A percentile compares a stretch with the other conserved stretches of the same genome.
Conservation (phyloP, 2,888 invertebrate species). For the Diadromus collaris region DNA sequence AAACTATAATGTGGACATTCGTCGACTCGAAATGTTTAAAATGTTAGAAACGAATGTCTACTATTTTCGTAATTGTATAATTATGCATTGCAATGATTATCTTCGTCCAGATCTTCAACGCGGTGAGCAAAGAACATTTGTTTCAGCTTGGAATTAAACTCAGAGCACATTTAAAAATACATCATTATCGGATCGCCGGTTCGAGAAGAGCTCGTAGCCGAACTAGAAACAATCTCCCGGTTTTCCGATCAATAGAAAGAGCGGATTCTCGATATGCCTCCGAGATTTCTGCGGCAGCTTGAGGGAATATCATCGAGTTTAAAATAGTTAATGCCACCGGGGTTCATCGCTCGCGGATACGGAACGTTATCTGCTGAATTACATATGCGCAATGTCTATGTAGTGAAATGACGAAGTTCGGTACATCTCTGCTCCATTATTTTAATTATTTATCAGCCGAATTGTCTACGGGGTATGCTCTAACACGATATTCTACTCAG, state of each 20-base stretch:
- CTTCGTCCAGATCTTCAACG: too few species aligned
- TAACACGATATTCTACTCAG: constrained; percentile 5
- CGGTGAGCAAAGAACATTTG: too few species aligned
- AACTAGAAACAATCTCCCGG: background rate
- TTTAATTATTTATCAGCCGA: constrained; percentile 24
- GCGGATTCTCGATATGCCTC: background rate
- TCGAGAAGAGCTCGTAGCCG: background rate
- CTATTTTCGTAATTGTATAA: too few species aligned
- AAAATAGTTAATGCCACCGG: constrained; percentile 4
- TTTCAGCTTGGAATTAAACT: too few species aligned
- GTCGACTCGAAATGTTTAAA: too few species aligned
- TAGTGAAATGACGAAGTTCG: background rate
- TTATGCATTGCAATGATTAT: too few species aligned
- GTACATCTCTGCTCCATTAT: background rate
- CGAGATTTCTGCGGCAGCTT: background rate
- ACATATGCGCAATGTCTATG: background rate
- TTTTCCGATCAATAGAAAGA: background rate
- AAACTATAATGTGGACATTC: too few species aligned
- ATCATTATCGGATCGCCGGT: background rate
- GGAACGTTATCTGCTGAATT: constrained; percentile 1
- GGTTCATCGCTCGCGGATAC: background rate
- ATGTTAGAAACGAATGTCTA: too few species aligned
- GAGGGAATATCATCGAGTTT: background rate
- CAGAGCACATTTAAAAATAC: constrained; percentile 3
- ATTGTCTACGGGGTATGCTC: background rate